Evolutionary conservation across 1,140 invertebrate genomes (phyloP).

Genomic region (Agrypnia vestita): DNA sequence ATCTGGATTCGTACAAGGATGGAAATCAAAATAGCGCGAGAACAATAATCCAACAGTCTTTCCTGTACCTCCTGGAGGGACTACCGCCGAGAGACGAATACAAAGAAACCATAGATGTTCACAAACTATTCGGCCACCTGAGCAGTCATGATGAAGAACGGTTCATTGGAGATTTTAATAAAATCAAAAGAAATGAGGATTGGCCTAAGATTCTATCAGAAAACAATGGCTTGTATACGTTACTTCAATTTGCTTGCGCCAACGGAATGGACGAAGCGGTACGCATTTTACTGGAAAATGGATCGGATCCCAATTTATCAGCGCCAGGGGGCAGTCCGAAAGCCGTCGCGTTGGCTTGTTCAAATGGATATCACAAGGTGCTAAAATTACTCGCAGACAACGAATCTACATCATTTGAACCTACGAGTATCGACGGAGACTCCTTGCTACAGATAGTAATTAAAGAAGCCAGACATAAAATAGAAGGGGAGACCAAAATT

Average conservation of each 20-base stretch:
- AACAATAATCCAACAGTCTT: constrained; percentile 74
- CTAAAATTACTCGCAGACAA: constrained; percentile 75
- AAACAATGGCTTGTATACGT: constrained; percentile 73
- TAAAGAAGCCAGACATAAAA: constrained; percentile 71
- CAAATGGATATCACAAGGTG: constrained; percentile 77
- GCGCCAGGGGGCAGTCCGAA: constrained; percentile 66
- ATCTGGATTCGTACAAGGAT: constrained; percentile 76
- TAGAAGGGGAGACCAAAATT: constrained; percentile 65
- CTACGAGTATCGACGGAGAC: constrained; percentile 68
- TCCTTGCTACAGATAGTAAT: constrained; percentile 75
- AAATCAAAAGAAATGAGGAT: constrained; percentile 72
- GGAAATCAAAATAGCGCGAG: constrained; percentile 74
- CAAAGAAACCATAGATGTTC: constrained; percentile 66
- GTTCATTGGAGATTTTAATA: constrained; percentile 73
- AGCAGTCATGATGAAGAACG: constrained; percentile 74
- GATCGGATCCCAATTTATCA: constrained; percentile 72
- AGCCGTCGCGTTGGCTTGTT: constrained; percentile 76
- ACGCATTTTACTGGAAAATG: constrained; percentile 72
- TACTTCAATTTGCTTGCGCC: constrained; percentile 76
- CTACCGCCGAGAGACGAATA: constrained; percentile 67
- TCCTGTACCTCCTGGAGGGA: constrained; percentile 75
- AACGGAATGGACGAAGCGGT: constrained; percentile 75
- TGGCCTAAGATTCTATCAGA: constrained; percentile 65
- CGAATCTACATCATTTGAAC: constrained; percentile 69
- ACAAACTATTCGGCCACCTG: constrained; percentile 73